Evolutionary conservation across 1,140 invertebrate species (phyloP).

Genomic region (Drosophila miranda): DNA sequence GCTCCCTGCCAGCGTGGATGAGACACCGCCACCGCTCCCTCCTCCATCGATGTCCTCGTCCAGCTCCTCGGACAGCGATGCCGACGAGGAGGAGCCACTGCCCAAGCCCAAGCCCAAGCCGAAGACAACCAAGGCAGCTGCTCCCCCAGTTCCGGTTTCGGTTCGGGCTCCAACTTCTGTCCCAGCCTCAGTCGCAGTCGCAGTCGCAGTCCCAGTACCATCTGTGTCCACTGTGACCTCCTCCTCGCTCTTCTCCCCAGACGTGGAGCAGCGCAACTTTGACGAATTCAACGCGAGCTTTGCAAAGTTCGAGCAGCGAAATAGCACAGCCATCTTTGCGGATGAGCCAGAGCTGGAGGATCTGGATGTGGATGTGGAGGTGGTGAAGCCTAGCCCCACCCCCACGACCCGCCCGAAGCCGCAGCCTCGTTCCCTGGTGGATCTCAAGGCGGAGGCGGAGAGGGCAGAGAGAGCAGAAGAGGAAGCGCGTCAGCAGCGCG

Average conservation of each 20-base stretch:
- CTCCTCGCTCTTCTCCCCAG: slow-evolving; percentile 49
- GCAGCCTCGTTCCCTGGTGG: slow-evolving; percentile 31
- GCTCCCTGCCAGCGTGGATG: slow-evolving; percentile 46
- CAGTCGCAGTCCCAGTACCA: background rate
- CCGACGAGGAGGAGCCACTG: slow-evolving; percentile 20
- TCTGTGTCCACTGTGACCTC: background rate
- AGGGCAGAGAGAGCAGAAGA: slow-evolving; percentile 25
- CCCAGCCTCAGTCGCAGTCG: background rate
- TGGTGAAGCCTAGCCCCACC: slow-evolving; percentile 14
- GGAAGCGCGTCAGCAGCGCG: slow-evolving; percentile 28
- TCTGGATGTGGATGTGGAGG: slow-evolving; percentile 6
- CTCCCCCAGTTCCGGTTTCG: background rate
- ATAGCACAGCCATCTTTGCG: slow-evolving; percentile 64
- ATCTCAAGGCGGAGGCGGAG: slow-evolving; percentile 30
- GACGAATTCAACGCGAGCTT: slow-evolving; percentile 65
- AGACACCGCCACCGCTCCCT: slow-evolving; percentile 17
- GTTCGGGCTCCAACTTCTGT: background rate
- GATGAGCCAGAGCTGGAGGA: slow-evolving; percentile 49
- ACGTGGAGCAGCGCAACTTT: slow-evolving; percentile 62
- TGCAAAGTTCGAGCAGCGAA: slow-evolving; percentile 66
- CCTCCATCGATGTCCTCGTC: slow-evolving; percentile 7
- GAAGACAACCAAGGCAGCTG: background rate
- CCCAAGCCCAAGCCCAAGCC: too few species aligned
- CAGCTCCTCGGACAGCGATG: slow-evolving; percentile 40
- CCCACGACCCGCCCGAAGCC: slow-evolving; percentile 34